Evolutionary conservation across 2,113 vertebrate genomes (phyloP).

Genomic region (Ciconia stormi): DNA sequence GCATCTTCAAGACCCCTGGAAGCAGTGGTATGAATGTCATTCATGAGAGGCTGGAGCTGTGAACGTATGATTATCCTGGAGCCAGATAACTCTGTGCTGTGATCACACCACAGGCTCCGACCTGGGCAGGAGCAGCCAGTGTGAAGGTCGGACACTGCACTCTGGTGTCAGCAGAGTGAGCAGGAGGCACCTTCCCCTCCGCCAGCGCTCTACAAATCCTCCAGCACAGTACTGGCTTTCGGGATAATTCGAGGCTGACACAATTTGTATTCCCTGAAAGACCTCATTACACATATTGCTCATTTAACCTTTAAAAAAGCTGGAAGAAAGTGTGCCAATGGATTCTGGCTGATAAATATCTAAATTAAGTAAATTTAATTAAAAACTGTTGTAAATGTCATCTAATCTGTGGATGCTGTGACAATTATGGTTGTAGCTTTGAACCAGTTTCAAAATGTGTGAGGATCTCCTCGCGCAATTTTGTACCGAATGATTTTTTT

Average conservation of each 20-base stretch:
- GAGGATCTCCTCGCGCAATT: background rate
- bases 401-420: constrained; percentile 31
- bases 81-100: background rate
- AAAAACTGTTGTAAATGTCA: constrained; percentile 57
- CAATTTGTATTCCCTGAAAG: constrained; percentile 56
- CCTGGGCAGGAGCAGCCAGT: background rate
- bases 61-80: background rate
- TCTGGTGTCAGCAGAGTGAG: constrained; percentile 56
- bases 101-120: background rate
- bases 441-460: constrained; percentile 48
- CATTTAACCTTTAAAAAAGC: constrained; percentile 67
- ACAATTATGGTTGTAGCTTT: constrained; percentile 33
- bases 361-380: constrained; percentile 70
- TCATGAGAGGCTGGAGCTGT: background rate
- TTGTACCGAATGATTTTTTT: background rate
- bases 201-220: background rate
- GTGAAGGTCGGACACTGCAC: constrained; percentile 49
- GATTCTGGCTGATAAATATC: constrained; percentile 61
- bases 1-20: background rate
- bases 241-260: constrained; percentile 13
- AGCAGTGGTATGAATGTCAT: fast-evolving
- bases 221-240: background rate
- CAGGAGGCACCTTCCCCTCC: background rate
- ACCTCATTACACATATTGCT: constrained; percentile 63
- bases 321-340: constrained; percentile 54